phyloP scores from a whole-genome alignment of 2,888 invertebrate genomes.

The Volucella bombylans region DNA sequence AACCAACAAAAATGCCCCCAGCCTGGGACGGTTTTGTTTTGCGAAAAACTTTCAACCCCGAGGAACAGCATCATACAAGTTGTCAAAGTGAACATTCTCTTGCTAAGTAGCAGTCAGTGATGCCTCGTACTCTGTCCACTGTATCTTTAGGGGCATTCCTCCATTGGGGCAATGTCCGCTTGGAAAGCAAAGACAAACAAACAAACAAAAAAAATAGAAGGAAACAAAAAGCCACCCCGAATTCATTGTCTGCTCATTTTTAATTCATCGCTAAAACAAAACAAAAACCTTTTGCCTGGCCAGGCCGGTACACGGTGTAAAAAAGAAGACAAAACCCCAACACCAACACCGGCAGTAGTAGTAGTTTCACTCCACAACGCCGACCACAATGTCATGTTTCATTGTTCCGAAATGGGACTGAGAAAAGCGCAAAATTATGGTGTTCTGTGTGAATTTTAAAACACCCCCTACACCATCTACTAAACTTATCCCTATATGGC shows the following conservation, averaged over 20 bases:
- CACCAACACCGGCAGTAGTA: background rate
- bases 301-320: conserved; percentile 1
- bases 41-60: background rate
- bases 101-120: conserved; percentile 47
- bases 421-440: conserved; percentile 68
- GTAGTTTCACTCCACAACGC: conserved; percentile 7
- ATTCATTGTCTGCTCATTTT: conserved; percentile 73
- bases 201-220: conserved; percentile 23
- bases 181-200: conserved; percentile 7
- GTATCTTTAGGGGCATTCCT: conserved; percentile 27
- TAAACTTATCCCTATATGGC: conserved; percentile 7
- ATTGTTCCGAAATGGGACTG: conserved; percentile 44
- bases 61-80: background rate
- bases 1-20: no score
- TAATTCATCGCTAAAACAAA: conserved; percentile 71
- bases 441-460: conserved; percentile 68
- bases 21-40: no score
- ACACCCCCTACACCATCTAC: background rate
- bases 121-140: conserved; percentile 14
- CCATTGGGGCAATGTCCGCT: conserved; percentile 68
- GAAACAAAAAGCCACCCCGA: conserved; percentile 44
- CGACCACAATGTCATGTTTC: conserved; percentile 56
- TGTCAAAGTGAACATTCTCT: conserved; percentile 51
- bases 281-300: conserved; percentile 58
- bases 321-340: conserved; percentile 16